These are phyloP conservation scores for Caiman crocodilus DNA, from an alignment of 2,797 vertebrate genomes.

Conservation along the genomic window DNA sequence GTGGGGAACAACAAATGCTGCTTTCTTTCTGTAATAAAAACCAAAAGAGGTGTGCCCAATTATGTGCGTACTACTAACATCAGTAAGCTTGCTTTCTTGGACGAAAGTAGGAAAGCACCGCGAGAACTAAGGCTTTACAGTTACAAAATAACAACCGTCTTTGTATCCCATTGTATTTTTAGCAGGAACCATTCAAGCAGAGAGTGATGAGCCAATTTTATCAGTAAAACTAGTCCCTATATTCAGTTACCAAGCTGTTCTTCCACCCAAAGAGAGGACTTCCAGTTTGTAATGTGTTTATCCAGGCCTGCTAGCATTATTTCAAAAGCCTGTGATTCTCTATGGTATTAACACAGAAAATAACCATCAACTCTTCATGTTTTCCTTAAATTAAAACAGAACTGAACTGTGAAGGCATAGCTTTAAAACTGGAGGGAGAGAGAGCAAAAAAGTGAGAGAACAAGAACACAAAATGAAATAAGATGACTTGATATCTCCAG, in stretches of 20 bases:
- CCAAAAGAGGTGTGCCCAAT: background rate
- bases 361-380: conserved; percentile 56
- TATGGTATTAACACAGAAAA: conserved; percentile 31
- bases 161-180: background rate
- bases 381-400: conserved; percentile 71
- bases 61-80: fast-evolving
- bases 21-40: background rate
- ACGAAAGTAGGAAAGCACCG: background rate
- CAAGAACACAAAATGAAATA: conserved; percentile 52
- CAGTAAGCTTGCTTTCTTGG: background rate
- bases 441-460: background rate
- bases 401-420: conserved; percentile 41
- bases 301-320: background rate
- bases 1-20: background rate
- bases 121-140: background rate
- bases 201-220: background rate
- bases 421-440: background rate
- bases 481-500: conserved; percentile 40
- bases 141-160: background rate
- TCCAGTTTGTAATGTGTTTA: conserved; percentile 14
- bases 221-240: background rate
- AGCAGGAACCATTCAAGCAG: background rate
- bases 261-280: background rate
- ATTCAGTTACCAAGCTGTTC: background rate
- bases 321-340: conserved; percentile 50